These are phyloP conservation scores for Drosophila paracracens DNA, from an alignment of 2,888 invertebrate species.

Conservation along the genomic window DNA sequence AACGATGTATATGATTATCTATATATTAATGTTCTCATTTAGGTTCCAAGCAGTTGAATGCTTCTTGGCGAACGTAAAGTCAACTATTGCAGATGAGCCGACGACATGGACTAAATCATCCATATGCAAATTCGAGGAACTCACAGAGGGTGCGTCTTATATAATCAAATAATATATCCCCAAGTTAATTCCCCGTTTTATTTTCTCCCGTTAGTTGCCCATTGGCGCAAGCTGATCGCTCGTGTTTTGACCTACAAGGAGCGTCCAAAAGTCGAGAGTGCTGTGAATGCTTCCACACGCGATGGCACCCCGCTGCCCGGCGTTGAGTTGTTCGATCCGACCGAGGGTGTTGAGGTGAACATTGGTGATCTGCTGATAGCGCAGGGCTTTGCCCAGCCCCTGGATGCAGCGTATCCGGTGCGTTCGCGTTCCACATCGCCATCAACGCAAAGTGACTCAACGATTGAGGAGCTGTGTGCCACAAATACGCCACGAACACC, in stretches of 20 bases:
- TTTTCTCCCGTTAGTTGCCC: slow-evolving; percentile 86
- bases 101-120: slow-evolving; percentile 88
- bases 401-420: slow-evolving; percentile 72
- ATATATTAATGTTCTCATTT: neutral
- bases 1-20: neutral
- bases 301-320: slow-evolving; percentile 91
- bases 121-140: slow-evolving; percentile 89
- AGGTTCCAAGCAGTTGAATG: slow-evolving; percentile 94
- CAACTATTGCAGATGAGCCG: slow-evolving; percentile 84
- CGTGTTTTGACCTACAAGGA: slow-evolving; percentile 91
- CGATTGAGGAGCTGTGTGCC: slow-evolving; percentile 65
- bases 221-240: slow-evolving; percentile 93
- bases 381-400: slow-evolving; percentile 81
- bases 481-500: slow-evolving; percentile 59
- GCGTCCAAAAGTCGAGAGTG: slow-evolving; percentile 82
- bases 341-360: slow-evolving; percentile 85
- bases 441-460: slow-evolving; percentile 69
- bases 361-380: slow-evolving; percentile 82
- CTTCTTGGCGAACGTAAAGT: slow-evolving; percentile 90
- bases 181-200: slow-evolving; percentile 12
- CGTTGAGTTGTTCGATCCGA: slow-evolving; percentile 90
- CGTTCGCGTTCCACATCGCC: slow-evolving; percentile 69
- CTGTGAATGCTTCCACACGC: slow-evolving; percentile 82
- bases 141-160: slow-evolving; percentile 87
- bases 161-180: neutral